phyloP scores from a whole-genome alignment of 2,113 vertebrate species.

The Crotalus horridus region DNA sequence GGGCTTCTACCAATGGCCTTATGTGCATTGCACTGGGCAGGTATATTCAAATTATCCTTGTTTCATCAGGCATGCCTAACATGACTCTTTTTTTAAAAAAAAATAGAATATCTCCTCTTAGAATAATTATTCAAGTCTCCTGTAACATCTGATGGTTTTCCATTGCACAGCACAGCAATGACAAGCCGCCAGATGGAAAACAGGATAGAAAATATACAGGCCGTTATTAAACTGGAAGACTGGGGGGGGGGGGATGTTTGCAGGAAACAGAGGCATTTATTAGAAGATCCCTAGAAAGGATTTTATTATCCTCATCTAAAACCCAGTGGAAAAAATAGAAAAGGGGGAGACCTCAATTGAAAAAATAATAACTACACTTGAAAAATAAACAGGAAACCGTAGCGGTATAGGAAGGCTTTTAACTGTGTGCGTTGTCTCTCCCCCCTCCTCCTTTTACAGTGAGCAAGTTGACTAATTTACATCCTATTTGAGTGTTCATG shows the following conservation, averaged over 20 bases:
- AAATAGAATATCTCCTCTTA: constrained; percentile 47
- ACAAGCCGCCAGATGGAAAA: constrained; percentile 62
- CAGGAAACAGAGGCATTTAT: constrained; percentile 36
- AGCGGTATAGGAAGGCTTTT: constrained; percentile 36
- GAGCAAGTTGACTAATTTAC: constrained; percentile 77
- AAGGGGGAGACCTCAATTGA: constrained; percentile 53
- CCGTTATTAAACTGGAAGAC: constrained; percentile 41
- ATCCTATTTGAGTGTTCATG: constrained; percentile 72
- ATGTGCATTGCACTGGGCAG: constrained; percentile 50
- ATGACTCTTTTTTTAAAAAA: constrained; percentile 32
- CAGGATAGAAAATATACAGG: constrained; percentile 43
- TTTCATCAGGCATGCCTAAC: constrained; percentile 65
- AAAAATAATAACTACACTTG: constrained; percentile 40
- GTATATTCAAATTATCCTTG: constrained; percentile 64
- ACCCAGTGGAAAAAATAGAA: constrained; percentile 46
- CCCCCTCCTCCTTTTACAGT: constrained; percentile 54
- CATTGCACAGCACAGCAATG: constrained; percentile 63
- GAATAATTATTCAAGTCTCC: constrained; percentile 61
- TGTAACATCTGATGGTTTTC: constrained; percentile 66
- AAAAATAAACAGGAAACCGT: constrained; percentile 39
- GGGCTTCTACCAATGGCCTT: constrained; percentile 61
- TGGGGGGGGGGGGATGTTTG: background rate
- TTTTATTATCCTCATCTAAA: constrained; percentile 46
- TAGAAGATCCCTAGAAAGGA: constrained; percentile 63
- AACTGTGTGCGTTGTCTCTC: constrained; percentile 29